These are phyloP conservation scores for Conger conger DNA, from an alignment of 2,113 vertebrate genomes.

Conservation along the genomic window DNA sequence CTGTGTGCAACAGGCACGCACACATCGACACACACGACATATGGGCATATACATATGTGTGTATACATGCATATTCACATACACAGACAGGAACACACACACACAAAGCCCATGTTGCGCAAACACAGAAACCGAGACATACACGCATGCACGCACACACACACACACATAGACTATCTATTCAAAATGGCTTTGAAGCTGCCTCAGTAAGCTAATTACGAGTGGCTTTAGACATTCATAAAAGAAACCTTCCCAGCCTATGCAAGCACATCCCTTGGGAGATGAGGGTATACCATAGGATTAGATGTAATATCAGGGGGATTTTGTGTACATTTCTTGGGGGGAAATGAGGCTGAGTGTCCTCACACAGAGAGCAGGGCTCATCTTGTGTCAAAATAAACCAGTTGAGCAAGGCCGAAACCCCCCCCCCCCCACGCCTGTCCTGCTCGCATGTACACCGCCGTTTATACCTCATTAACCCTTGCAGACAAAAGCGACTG, in stretches of 20 bases:
- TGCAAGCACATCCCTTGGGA: neutral
- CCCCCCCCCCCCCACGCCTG: neutral
- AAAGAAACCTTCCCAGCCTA: neutral
- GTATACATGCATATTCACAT: constrained; percentile 28
- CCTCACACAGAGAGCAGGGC: neutral
- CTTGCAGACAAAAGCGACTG: too few species aligned
- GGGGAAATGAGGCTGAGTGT: neutral
- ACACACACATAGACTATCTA: neutral
- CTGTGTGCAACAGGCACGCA: too few species aligned
- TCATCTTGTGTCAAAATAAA: neutral
- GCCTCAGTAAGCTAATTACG: neutral
- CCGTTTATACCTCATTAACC: too few species aligned
- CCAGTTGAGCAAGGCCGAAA: neutral
- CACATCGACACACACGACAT: too few species aligned
- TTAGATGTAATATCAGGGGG: neutral
- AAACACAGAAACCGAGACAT: constrained; percentile 12
- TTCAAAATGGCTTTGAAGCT: neutral
- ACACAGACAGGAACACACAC: constrained; percentile 8
- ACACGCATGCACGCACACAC: constrained; percentile 19
- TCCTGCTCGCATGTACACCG: neutral
- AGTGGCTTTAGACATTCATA: neutral
- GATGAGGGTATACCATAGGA: neutral
- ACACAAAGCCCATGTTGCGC: too few species aligned
- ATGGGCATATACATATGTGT: too few species aligned
- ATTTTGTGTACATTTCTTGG: neutral